These are phyloP conservation scores for Spheniscus mendiculus DNA, from an alignment of 2,113 vertebrate genomes.

Conservation along the genomic window DNA sequence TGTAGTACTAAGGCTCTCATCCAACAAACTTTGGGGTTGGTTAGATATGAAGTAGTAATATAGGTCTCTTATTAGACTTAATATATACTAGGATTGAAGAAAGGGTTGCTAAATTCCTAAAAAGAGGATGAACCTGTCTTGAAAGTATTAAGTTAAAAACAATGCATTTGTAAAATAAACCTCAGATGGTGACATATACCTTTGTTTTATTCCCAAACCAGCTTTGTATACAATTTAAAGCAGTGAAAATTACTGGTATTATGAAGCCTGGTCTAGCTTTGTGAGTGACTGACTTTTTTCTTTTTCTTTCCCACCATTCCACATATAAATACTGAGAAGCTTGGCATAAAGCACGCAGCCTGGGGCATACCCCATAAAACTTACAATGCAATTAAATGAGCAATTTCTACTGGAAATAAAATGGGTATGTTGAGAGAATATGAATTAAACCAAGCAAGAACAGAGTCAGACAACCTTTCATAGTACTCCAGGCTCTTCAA, in stretches of 20 bases:
- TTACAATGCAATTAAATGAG: slow-evolving; percentile 84
- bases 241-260: slow-evolving; percentile 57
- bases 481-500: slow-evolving; percentile 35
- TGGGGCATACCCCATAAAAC: slow-evolving; percentile 81
- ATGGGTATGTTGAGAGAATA: slow-evolving; percentile 74
- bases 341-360: slow-evolving; percentile 79
- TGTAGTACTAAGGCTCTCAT: not conserved
- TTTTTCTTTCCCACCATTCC: slow-evolving; percentile 11
- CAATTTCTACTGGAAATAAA: slow-evolving; percentile 83
- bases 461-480: slow-evolving; percentile 29
- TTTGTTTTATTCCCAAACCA: not conserved
- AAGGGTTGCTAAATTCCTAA: not conserved
- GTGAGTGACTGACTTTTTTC: slow-evolving; percentile 21
- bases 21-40: not conserved
- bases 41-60: not conserved
- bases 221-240: slow-evolving; percentile 50
- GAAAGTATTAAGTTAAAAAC: not conserved
- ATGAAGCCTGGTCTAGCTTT: slow-evolving; percentile 68
- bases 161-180: not conserved
- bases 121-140: not conserved
- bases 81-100: not conserved
- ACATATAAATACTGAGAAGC: slow-evolving; percentile 77
- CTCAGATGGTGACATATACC: not conserved
- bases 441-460: slow-evolving; percentile 74
- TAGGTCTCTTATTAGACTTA: not conserved